Conservation (phyloP, 2,888 invertebrate genomes). For the Sinhomidia bicolor region DNA sequence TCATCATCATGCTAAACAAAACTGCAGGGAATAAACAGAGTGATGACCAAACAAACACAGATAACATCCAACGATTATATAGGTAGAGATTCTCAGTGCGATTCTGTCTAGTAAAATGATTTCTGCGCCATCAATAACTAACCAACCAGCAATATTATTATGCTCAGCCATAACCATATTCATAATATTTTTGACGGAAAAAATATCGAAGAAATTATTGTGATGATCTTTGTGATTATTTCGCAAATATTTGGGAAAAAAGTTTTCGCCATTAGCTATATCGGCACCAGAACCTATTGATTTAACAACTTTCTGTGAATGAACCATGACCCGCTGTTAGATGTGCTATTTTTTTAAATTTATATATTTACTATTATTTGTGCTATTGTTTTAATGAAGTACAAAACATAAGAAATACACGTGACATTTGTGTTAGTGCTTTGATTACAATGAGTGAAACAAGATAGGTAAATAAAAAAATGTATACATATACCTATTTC, state of each 20-base stretch:
- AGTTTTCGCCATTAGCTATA: neutral
- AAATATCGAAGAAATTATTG: neutral
- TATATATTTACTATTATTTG: neutral
- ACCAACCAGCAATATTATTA: neutral
- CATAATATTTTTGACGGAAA: slow-evolving; percentile 14
- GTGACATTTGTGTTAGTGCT: neutral
- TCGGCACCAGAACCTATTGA: neutral
- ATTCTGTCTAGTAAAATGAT: neutral
- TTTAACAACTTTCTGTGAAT: slow-evolving; percentile 17
- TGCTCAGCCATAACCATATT: neutral
- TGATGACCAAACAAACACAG: slow-evolving; percentile 9
- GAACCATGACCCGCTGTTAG: slow-evolving; percentile 51
- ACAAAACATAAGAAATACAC: neutral
- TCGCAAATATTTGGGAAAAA: slow-evolving; percentile 37
- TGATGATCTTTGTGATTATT: neutral
- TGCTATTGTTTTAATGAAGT: slow-evolving; percentile 42
- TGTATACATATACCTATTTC: slow-evolving; percentile 7
- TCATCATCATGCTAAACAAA: neutral
- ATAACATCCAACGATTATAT: neutral
- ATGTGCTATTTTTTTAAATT: slow-evolving; percentile 4
- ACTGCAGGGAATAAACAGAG: neutral
- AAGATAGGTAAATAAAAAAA: no score
- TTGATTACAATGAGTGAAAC: slow-evolving; percentile 6
- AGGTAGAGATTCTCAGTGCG: slow-evolving; percentile 14
- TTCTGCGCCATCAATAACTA: neutral